Evolutionary conservation across 2,797 vertebrate species (phyloP).

Genomic region (Cheirogaleus major): DNA sequence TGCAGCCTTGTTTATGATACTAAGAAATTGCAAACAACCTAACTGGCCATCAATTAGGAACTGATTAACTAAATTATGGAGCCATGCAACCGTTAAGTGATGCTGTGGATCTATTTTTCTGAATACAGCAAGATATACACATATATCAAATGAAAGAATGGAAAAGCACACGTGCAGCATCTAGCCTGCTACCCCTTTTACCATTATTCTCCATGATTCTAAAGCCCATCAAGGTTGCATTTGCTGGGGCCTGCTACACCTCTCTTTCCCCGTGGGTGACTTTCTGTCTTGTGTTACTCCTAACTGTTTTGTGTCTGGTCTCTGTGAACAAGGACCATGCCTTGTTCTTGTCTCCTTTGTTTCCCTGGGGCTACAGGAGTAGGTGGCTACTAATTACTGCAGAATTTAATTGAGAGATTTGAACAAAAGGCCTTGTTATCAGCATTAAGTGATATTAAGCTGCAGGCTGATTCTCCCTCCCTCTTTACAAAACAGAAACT

Average conservation of each 20-base stretch:
- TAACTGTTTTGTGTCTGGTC: constrained; percentile 13
- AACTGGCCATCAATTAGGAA: not conserved
- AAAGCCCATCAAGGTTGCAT: not conserved
- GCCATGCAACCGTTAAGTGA: not conserved
- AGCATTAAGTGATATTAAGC: constrained; percentile 64
- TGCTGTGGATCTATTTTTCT: not conserved
- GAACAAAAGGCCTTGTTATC: constrained; percentile 66
- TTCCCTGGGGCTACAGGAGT: constrained; percentile 52
- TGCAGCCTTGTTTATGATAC: not conserved
- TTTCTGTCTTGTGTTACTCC: constrained; percentile 44
- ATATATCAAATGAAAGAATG: not conserved
- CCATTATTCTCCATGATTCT: not conserved
- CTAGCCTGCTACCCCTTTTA: not conserved
- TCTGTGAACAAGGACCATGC: constrained; percentile 2
- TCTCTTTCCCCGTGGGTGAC: not conserved
- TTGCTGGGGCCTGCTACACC: not conserved
- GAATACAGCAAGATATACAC: not conserved
- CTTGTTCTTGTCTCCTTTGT: constrained; percentile 2
- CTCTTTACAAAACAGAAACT: constrained; percentile 59
- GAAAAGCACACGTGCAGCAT: not conserved
- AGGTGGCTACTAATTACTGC: constrained; percentile 53
- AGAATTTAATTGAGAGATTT: constrained; percentile 62
- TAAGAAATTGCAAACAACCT: not conserved
- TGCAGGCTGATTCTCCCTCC: constrained; percentile 45
- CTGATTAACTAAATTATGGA: not conserved